A percentile compares a stretch with the other conserved stretches of the same genome.
Conservation (phyloP, 1,140 invertebrate species). For the Microplitis mediator region DNA sequence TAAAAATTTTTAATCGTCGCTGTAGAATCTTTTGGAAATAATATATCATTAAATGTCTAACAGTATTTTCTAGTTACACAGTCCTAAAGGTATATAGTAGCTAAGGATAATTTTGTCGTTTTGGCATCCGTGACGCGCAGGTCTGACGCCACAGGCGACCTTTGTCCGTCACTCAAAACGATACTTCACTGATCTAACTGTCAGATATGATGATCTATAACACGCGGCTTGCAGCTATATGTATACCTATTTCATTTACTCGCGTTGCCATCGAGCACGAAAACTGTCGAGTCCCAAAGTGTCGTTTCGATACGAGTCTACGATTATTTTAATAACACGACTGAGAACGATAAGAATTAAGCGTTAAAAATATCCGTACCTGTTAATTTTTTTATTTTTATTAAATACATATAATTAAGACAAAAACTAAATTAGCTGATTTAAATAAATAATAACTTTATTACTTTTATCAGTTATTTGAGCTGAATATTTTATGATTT, state of each 20-base stretch:
- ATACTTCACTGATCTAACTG: conserved; percentile 15
- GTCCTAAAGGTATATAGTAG: neutral
- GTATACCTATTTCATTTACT: neutral
- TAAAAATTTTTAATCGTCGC: neutral
- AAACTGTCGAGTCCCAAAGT: conserved; percentile 17
- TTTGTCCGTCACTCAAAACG: conserved; percentile 16
- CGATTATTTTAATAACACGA: neutral
- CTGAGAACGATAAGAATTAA: neutral
- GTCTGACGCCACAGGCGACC: conserved; percentile 15
- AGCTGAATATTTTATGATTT: too few species aligned
- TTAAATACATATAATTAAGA: too few species aligned
- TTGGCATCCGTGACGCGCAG: conserved; percentile 1
- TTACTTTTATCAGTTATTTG: too few species aligned
- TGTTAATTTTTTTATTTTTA: too few species aligned
- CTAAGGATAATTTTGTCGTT: neutral
- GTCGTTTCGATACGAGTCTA: neutral
- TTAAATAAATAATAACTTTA: too few species aligned
- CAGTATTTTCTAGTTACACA: neutral
- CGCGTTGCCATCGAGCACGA: conserved; percentile 14
- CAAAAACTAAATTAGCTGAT: too few species aligned
- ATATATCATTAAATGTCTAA: too few species aligned
- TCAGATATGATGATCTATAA: conserved; percentile 27
- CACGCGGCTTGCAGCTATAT: conserved; percentile 24
- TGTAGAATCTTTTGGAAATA: too few species aligned
- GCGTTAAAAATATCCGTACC: too few species aligned